phyloP scores from a whole-genome alignment of 2,888 invertebrate species.

The Tachystola acroxantha region DNA sequence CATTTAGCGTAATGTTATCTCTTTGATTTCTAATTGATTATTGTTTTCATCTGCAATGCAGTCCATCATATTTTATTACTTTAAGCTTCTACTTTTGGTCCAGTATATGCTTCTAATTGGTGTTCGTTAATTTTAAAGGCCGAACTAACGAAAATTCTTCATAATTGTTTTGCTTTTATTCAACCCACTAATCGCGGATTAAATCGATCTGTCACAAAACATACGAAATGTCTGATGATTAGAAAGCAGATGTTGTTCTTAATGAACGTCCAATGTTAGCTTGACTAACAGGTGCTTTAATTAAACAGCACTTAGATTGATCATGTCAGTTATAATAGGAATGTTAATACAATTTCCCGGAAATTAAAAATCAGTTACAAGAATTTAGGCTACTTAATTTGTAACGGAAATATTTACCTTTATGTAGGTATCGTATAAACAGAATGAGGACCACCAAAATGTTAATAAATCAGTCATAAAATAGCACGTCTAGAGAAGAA shows the following conservation, averaged over 20 bases:
- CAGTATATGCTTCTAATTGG: conserved; percentile 19
- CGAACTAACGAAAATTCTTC: conserved; percentile 5
- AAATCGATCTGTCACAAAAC: conserved; percentile 28
- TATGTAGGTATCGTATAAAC: too few relatives aligned
- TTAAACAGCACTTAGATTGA: not conserved
- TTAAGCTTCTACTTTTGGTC: not conserved
- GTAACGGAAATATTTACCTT: too few relatives aligned
- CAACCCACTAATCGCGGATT: conserved; percentile 23
- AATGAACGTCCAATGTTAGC: conserved; percentile 35
- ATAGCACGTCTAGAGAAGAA: too few relatives aligned
- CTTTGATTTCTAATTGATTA: not conserved
- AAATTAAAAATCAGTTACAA: not conserved
- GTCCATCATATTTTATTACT: conserved; percentile 1
- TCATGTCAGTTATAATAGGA: not conserved
- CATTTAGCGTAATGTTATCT: not conserved
- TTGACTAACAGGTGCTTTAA: conserved; percentile 20
- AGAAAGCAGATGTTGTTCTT: conserved; percentile 47
- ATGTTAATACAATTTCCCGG: not conserved
- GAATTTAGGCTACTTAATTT: too few relatives aligned
- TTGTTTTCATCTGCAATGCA: not conserved
- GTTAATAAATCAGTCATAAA: too few relatives aligned
- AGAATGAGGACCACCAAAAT: too few relatives aligned
- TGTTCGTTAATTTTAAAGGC: conserved; percentile 18
- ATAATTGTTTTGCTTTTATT: conserved; percentile 7
- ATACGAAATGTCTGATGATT: conserved; percentile 36